phyloP scores from a whole-genome alignment of 2,888 invertebrate species.

The Xanthia icteritia region DNA sequence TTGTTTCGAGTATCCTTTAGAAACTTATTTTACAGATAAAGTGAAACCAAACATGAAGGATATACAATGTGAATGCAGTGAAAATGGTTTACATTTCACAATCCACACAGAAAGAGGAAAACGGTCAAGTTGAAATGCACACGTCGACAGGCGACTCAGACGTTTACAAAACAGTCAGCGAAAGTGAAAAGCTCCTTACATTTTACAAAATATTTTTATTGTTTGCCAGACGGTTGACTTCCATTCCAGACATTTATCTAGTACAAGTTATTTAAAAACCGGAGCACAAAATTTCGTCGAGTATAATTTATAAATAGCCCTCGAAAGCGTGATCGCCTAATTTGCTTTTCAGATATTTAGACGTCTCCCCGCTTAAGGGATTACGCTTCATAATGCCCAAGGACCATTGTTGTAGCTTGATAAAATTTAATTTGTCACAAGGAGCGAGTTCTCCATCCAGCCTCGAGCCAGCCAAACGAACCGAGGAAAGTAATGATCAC shows the following conservation, averaged over 20 bases:
- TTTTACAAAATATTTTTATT: conserved; percentile 55
- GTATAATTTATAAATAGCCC: conserved; percentile 74
- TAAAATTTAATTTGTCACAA: conserved; percentile 82
- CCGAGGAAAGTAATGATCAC: conserved; percentile 84
- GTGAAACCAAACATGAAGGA: conserved; percentile 25
- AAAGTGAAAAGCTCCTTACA: conserved; percentile 41
- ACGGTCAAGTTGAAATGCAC: conserved; percentile 49
- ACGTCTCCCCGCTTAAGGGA: conserved; percentile 73
- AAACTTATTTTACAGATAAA: conserved; percentile 30
- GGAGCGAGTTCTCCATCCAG: conserved; percentile 70
- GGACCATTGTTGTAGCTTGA: conserved; percentile 78
- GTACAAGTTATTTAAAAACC: conserved; percentile 63
- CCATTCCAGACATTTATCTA: conserved; percentile 56
- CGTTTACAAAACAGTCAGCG: conserved; percentile 41
- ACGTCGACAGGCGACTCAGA: conserved; percentile 33
- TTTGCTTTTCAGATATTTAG: conserved; percentile 76
- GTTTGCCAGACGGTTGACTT: conserved; percentile 42
- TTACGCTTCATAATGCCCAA: conserved; percentile 75
- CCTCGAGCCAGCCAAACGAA: conserved; percentile 78
- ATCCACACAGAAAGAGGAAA: conserved; percentile 35
- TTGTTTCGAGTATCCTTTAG: neutral
- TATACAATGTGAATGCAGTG: conserved; percentile 18
- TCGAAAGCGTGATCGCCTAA: conserved; percentile 73
- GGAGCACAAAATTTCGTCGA: conserved; percentile 62
- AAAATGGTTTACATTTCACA: conserved; percentile 31